These are phyloP conservation scores for Periophthalmus modestus DNA, from an alignment of 2,113 vertebrate species.

Conservation along the genomic window DNA sequence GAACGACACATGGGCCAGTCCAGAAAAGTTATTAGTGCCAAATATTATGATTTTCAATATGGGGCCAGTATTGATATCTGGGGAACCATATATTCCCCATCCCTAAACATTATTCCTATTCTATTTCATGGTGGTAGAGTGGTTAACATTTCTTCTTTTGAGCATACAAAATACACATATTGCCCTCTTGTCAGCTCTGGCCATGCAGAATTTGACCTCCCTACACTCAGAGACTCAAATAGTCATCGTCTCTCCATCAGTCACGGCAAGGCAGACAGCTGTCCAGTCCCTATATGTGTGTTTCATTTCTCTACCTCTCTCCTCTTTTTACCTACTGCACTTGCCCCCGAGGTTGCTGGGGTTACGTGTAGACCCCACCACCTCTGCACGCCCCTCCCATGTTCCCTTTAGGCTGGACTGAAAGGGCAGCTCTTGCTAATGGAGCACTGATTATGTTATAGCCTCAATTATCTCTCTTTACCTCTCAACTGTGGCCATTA, in stretches of 20 bases:
- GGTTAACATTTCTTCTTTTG: too few relatives aligned
- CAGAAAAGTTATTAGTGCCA: too few relatives aligned
- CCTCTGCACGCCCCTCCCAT: slow-evolving; percentile 39
- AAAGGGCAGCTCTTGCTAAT: slow-evolving; percentile 61
- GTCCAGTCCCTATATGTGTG: slow-evolving; percentile 18
- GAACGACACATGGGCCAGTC: neutral
- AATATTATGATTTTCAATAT: too few relatives aligned
- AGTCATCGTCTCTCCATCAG: slow-evolving; percentile 29
- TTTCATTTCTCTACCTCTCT: slow-evolving; percentile 31
- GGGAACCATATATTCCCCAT: neutral
- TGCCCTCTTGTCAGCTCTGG: slow-evolving; percentile 52
- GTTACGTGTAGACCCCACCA: slow-evolving; percentile 35
- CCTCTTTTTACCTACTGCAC: slow-evolving; percentile 21
- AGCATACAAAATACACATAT: neutral
- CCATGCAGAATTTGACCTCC: slow-evolving; percentile 41
- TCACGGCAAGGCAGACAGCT: slow-evolving; percentile 31
- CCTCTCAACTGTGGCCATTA: slow-evolving; percentile 67
- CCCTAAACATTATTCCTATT: neutral
- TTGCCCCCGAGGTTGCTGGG: slow-evolving; percentile 26
- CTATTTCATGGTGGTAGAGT: too few relatives aligned
- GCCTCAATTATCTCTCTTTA: slow-evolving; percentile 66
- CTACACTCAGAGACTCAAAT: slow-evolving; percentile 17
- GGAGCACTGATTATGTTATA: slow-evolving; percentile 69
- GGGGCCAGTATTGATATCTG: too few relatives aligned
- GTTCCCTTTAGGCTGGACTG: slow-evolving; percentile 37